Percentiles rank a stretch among this genome's conserved stretches.
phyloP scores from a whole-genome alignment of 2,888 invertebrate species.

The Schizotus pectinicornis region DNA sequence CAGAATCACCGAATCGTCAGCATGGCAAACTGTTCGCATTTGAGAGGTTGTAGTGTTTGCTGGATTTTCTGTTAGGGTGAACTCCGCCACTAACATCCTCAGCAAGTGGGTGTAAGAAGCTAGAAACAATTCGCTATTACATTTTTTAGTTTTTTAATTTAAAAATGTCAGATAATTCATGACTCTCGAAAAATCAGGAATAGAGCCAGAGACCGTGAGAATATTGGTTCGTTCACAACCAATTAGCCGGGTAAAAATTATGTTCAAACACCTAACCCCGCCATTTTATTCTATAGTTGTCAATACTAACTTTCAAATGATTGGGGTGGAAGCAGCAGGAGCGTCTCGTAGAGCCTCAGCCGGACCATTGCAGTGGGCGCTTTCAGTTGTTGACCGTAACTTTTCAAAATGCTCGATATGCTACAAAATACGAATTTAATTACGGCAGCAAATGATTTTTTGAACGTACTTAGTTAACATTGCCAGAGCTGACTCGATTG shows the following conservation, averaged over 20 bases:
- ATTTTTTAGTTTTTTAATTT: not conserved
- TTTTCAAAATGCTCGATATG: slow-evolving; percentile 82
- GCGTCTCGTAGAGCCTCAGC: slow-evolving; percentile 88
- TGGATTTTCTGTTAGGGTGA: slow-evolving; percentile 92
- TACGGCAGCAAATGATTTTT: not conserved
- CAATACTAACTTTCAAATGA: slow-evolving; percentile 73
- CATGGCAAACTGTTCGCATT: slow-evolving; percentile 81
- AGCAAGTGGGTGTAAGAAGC: slow-evolving; percentile 86
- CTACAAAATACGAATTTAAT: slow-evolving; percentile 60
- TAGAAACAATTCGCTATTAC: slow-evolving; percentile 40
- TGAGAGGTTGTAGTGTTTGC: slow-evolving; percentile 90
- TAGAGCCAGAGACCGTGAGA: too few species aligned
- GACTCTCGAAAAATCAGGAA: too few species aligned
- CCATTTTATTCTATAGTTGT: too few species aligned
- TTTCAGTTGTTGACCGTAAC: slow-evolving; percentile 90
- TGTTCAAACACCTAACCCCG: too few species aligned
- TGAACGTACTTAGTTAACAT: slow-evolving; percentile 87
- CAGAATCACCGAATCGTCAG: slow-evolving; percentile 88
- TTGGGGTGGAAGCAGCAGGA: slow-evolving; percentile 77
- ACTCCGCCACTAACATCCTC: slow-evolving; percentile 91
- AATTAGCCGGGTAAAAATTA: too few species aligned
- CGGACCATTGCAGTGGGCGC: slow-evolving; percentile 94
- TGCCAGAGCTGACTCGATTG: slow-evolving; percentile 93
- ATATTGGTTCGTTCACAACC: too few species aligned
- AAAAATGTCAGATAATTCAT: too few species aligned